A percentile compares a stretch with the other conserved stretches of the same genome.
Evolutionary conservation across 1,140 invertebrate genomes (phyloP).

Genomic region (Brachionus calyciflorus): DNA sequence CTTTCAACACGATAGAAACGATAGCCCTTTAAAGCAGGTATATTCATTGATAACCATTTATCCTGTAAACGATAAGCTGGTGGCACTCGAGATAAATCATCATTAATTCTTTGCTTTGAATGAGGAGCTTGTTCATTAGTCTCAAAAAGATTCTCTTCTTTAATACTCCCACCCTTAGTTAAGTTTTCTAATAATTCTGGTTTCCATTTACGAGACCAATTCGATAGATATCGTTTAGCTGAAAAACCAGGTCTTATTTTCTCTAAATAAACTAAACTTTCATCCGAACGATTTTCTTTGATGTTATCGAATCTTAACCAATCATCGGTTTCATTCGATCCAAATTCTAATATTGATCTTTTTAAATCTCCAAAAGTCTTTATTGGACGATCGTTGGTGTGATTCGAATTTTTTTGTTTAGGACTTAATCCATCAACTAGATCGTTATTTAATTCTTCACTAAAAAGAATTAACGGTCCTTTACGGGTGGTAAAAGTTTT

Average conservation of each 20-base stretch:
- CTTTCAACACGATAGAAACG: conserved; percentile 54
- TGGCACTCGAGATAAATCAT: conserved; percentile 58
- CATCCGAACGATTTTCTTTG: neutral
- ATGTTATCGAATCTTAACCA: neutral
- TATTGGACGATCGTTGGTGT: conserved; percentile 47
- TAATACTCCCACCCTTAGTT: conserved; percentile 54
- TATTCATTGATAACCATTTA: conserved; percentile 10
- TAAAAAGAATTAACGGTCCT: conserved; percentile 59
- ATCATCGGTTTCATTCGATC: conserved; percentile 49
- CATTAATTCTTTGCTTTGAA: conserved; percentile 53
- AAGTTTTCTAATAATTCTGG: conserved; percentile 55
- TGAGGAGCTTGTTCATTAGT: conserved; percentile 54
- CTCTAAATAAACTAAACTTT: neutral
- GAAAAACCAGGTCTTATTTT: conserved; percentile 59
- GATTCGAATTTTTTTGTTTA: conserved; percentile 19
- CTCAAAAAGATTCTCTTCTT: conserved; percentile 52
- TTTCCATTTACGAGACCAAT: conserved; percentile 58
- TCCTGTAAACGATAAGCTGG: conserved; percentile 58
- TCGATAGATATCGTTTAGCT: conserved; percentile 58
- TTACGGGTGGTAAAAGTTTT: conserved; percentile 60
- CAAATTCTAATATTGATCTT: conserved; percentile 57
- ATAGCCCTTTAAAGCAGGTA: conserved; percentile 55
- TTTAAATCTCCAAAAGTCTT: conserved; percentile 58
- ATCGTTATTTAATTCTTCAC: conserved; percentile 55
- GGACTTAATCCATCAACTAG: neutral